phyloP scores from a whole-genome alignment of 2,113 vertebrate species.

The Anhinga rufa region DNA sequence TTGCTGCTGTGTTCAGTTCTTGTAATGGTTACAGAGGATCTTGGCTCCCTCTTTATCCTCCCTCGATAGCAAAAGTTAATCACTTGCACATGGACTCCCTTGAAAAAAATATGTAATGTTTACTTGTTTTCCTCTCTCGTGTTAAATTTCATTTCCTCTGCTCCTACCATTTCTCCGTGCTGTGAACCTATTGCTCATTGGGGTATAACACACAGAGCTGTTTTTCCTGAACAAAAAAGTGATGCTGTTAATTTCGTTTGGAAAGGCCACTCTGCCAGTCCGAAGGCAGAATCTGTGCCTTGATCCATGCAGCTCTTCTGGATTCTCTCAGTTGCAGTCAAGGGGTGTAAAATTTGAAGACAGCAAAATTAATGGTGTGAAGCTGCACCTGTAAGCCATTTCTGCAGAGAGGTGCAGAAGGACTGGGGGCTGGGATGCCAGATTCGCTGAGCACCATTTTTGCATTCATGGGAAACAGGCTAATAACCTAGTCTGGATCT shows the following conservation, averaged over 20 bases:
- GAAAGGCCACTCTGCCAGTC: neutral
- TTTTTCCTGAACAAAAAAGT: neutral
- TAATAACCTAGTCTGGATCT: neutral
- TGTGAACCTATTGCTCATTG: conserved; percentile 1
- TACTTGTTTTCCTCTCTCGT: conserved; percentile 34
- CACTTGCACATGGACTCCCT: conserved; percentile 36
- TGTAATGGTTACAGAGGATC: conserved; percentile 19
- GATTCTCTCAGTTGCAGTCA: neutral
- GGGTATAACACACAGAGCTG: neutral
- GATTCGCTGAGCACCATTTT: neutral
- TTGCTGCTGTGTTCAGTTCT: conserved; percentile 26
- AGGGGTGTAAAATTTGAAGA: neutral
- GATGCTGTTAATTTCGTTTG: neutral
- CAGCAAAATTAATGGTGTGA: neutral
- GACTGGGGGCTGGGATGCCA: neutral
- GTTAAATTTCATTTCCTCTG: conserved; percentile 44
- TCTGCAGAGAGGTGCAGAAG: neutral
- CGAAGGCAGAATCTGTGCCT: neutral
- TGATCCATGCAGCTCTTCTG: neutral
- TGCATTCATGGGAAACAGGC: neutral
- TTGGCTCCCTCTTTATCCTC: conserved; percentile 36
- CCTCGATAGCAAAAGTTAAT: conserved; percentile 50
- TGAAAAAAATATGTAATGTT: conserved; percentile 16
- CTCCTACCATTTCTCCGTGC: neutral
- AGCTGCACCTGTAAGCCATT: neutral